These are phyloP conservation scores for Nipponacmea schrenckii DNA, from an alignment of 2,888 invertebrate species.

Conservation along the genomic window DNA sequence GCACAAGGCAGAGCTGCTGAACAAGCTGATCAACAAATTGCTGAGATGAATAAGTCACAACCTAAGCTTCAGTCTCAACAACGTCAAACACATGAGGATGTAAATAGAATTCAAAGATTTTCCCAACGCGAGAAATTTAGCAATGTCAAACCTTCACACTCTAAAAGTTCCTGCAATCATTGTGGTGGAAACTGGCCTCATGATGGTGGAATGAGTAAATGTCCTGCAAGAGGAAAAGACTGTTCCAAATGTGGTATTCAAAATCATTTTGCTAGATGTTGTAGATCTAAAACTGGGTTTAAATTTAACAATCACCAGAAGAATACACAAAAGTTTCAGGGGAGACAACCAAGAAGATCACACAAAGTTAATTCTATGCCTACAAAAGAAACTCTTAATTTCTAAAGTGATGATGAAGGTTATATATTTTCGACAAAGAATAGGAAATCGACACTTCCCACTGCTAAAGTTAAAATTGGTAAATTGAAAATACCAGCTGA, in stretches of 20 bases:
- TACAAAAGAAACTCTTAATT: neutral
- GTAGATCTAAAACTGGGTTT: slow-evolving; percentile 13
- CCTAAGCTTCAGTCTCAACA: neutral
- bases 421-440: neutral
- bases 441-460: neutral
- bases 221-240: slow-evolving; percentile 11
- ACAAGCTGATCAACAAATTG: slow-evolving; percentile 18
- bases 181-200: slow-evolving; percentile 11
- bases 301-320: neutral
- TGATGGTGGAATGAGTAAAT: slow-evolving; percentile 2
- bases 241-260: slow-evolving; percentile 9
- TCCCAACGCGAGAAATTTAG: neutral
- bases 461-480: neutral
- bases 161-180: neutral
- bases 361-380: neutral
- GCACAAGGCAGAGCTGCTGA: slow-evolving; percentile 22
- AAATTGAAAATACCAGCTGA: neutral
- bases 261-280: slow-evolving; percentile 14
- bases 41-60: slow-evolving; percentile 6
- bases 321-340: neutral
- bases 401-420: neutral
- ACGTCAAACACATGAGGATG: neutral
- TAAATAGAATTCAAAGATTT: neutral
- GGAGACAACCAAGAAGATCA: neutral
- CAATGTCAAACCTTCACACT: neutral